A percentile compares a stretch with the other conserved stretches of the same genome.
These are phyloP conservation scores for Tetramorium alpestre DNA, from an alignment of 1,140 invertebrate species.

Conservation along the genomic window DNA sequence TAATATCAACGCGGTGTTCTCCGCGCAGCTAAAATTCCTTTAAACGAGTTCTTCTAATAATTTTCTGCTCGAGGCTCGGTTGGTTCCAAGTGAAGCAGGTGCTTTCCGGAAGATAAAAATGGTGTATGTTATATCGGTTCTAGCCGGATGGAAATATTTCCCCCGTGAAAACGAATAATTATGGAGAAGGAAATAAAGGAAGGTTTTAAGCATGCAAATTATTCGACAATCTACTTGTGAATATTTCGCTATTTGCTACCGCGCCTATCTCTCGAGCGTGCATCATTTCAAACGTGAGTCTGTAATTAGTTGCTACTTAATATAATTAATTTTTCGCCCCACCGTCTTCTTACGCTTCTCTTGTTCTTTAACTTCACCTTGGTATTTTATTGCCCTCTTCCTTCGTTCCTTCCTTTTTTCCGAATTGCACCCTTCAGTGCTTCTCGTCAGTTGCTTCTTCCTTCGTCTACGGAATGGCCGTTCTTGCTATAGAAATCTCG, in stretches of 20 bases:
- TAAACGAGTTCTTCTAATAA: constrained; percentile 49
- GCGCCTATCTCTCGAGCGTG: not conserved
- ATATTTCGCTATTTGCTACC: constrained; percentile 44
- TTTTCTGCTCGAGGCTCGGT: constrained; percentile 29
- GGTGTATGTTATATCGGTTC: constrained; percentile 4
- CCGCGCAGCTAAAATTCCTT: constrained; percentile 28
- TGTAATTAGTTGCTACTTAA: constrained; percentile 74
- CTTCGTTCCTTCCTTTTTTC: not conserved
- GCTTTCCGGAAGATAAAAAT: not conserved
- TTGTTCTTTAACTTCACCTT: not conserved
- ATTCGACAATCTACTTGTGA: constrained; percentile 32
- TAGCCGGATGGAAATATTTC: constrained; percentile 5
- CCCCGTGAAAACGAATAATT: constrained; percentile 13
- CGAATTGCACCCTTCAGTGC: not conserved
- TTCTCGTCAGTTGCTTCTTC: constrained; percentile 6
- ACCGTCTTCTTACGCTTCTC: not conserved
- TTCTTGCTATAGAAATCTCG: constrained; percentile 32
- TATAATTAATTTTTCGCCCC: constrained; percentile 73
- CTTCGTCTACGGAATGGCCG: constrained; percentile 22
- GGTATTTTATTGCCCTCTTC: constrained; percentile 10
- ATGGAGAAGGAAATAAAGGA: not conserved
- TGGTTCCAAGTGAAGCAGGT: constrained; percentile 17
- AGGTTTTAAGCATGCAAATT: constrained; percentile 39
- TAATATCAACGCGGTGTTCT: constrained; percentile 23
- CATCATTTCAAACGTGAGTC: constrained; percentile 5